A percentile compares a stretch with the other conserved stretches of the same genome.
Conservation (phyloP, 2,888 invertebrate genomes). For the Thymelicus acteon region DNA sequence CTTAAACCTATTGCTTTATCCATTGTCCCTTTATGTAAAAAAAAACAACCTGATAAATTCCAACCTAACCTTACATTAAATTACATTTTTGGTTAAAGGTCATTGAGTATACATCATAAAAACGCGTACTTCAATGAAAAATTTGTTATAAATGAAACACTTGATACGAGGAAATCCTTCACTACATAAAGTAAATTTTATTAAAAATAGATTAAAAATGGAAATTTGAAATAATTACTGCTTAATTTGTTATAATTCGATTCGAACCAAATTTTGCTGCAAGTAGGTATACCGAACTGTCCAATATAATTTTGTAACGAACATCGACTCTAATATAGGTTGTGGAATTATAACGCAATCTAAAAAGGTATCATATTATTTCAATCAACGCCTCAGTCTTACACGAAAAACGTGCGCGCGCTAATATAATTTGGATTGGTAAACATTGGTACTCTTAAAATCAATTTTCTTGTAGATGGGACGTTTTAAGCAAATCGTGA, state of each 20-base stretch:
- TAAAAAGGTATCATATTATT: constrained; percentile 38
- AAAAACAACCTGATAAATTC: no score
- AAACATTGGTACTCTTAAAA: constrained; percentile 9
- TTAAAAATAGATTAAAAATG: no score
- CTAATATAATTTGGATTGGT: constrained; percentile 24
- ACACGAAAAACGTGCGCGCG: constrained; percentile 36
- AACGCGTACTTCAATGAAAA: no score
- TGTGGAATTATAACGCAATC: constrained; percentile 25
- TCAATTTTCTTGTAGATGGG: constrained; percentile 23
- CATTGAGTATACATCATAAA: no score
- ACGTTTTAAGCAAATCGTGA: constrained; percentile 17
- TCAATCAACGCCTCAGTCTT: constrained; percentile 31
- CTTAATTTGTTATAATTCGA: not conserved
- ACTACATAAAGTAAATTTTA: no score
- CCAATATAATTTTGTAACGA: constrained; percentile 28
- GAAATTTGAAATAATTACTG: no score
- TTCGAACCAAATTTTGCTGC: not conserved
- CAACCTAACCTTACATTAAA: no score
- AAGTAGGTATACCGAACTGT: constrained; percentile 19
- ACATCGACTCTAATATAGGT: constrained; percentile 24
- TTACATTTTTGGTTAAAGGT: no score
- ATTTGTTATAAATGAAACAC: no score
- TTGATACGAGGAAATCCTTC: no score
- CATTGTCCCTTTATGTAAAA: no score
- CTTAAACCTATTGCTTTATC: no score